phyloP scores from a whole-genome alignment of 1,140 invertebrate species.

The Lordiphosa clarofinis region DNA sequence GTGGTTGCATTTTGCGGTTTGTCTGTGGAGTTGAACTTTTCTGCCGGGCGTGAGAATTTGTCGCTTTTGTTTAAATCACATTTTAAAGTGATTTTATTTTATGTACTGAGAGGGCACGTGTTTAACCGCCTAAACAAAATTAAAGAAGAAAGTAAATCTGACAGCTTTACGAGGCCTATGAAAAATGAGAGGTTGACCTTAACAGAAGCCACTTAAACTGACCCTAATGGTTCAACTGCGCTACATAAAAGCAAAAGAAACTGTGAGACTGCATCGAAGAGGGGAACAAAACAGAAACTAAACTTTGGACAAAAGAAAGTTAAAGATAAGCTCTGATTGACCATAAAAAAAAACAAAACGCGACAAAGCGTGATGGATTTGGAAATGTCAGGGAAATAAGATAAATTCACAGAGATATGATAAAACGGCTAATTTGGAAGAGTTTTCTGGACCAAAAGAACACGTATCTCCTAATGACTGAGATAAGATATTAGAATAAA shows the following conservation, averaged over 20 bases:
- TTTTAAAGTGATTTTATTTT: too few relatives aligned
- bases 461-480: neutral
- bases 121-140: conserved; percentile 38
- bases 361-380: neutral
- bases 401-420: neutral
- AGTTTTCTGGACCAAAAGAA: neutral
- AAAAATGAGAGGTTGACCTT: conserved; percentile 25
- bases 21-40: conserved; percentile 5
- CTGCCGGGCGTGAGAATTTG: conserved; percentile 49
- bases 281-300: too few relatives aligned
- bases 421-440: neutral
- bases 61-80: conserved; percentile 1
- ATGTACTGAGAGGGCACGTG: conserved; percentile 33
- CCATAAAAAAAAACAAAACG: conserved; percentile 19
- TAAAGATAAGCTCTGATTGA: conserved; percentile 30
- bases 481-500: neutral
- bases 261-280: neutral
- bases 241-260: conserved; percentile 6
- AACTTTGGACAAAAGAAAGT: conserved; percentile 17
- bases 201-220: conserved; percentile 22
- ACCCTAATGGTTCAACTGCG: conserved; percentile 50
- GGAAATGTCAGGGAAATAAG: conserved; percentile 5
- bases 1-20: conserved; percentile 69
- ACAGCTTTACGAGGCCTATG: conserved; percentile 3
- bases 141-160: conserved; percentile 38